phyloP scores from a whole-genome alignment of 1,140 invertebrate species.

The Lysiphlebus fabarum region DNA sequence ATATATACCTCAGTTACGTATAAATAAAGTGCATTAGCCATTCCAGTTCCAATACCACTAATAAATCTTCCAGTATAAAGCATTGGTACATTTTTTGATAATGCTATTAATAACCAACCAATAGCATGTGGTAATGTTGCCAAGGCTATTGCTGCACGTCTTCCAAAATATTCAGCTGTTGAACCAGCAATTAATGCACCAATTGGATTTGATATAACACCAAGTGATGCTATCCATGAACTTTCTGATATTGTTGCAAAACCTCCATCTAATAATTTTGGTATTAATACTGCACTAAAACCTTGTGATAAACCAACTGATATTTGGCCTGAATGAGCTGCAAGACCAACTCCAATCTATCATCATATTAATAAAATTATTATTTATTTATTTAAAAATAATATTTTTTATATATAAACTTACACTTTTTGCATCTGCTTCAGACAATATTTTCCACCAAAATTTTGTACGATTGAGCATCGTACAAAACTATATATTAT shows the following conservation, averaged over 20 bases:
- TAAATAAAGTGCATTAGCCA: conserved; percentile 50
- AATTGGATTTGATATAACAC: conserved; percentile 70
- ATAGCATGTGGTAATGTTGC: conserved; percentile 69
- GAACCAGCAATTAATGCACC: conserved; percentile 68
- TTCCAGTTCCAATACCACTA: conserved; percentile 69
- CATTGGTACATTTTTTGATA: conserved; percentile 59
- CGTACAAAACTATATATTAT: no score
- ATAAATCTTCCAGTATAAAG: conserved; percentile 70
- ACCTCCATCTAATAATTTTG: conserved; percentile 60
- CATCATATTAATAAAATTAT: conserved; percentile 21
- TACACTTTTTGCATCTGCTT: conserved; percentile 42
- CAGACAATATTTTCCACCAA: conserved; percentile 44
- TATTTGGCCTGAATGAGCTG: conserved; percentile 70
- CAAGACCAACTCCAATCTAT: conserved; percentile 64
- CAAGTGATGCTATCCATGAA: conserved; percentile 71
- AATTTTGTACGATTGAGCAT: conserved; percentile 28
- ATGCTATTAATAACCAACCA: conserved; percentile 73
- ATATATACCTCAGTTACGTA: conserved; percentile 51
- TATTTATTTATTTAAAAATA: conserved; percentile 8
- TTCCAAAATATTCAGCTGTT: conserved; percentile 66
- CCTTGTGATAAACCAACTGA: conserved; percentile 73
- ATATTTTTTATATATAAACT: conserved; percentile 25
- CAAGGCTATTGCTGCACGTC: conserved; percentile 68
- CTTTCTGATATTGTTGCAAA: conserved; percentile 60
- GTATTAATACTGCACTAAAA: conserved; percentile 70